Conservation (phyloP, 2,888 invertebrate genomes). For the Crepidodera aurea region DNA sequence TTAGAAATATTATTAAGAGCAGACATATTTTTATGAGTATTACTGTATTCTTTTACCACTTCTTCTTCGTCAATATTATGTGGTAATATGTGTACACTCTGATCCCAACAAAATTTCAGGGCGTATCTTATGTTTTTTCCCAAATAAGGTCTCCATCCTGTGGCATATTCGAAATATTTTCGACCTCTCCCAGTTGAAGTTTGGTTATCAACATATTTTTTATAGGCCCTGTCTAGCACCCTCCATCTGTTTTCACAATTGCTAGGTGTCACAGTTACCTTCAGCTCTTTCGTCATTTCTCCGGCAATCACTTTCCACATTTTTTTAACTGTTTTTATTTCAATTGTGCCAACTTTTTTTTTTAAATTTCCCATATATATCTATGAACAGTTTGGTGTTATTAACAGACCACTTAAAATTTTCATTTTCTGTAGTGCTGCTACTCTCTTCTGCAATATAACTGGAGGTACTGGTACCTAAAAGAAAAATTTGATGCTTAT, state of each 20-base stretch:
- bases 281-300: constrained; percentile 26
- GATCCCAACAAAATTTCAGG: constrained; percentile 23
- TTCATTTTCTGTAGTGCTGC: too few relatives aligned
- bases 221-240: constrained; percentile 27
- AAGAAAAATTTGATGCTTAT: too few relatives aligned
- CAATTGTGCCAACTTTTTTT: too few relatives aligned
- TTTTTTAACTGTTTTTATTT: constrained; percentile 18
- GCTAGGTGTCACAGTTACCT: constrained; percentile 13
- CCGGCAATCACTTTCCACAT: constrained; percentile 14
- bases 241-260: too few relatives aligned
- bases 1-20: neutral
- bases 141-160: constrained; percentile 27
- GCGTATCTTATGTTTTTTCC: constrained; percentile 21
- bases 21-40: neutral
- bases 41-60: constrained; percentile 3
- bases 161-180: constrained; percentile 32
- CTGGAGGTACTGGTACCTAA: too few relatives aligned
- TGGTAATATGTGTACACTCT: constrained; percentile 20
- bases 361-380: constrained; percentile 24
- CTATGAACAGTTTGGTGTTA: neutral
- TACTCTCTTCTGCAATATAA: too few relatives aligned
- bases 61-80: constrained; percentile 19
- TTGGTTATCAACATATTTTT: constrained; percentile 20
- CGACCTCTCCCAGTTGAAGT: constrained; percentile 29
- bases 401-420: too few relatives aligned